Base-by-base conservation (phyloP, 2,888 invertebrate genomes). In the Heliconius ethilla region DNA sequence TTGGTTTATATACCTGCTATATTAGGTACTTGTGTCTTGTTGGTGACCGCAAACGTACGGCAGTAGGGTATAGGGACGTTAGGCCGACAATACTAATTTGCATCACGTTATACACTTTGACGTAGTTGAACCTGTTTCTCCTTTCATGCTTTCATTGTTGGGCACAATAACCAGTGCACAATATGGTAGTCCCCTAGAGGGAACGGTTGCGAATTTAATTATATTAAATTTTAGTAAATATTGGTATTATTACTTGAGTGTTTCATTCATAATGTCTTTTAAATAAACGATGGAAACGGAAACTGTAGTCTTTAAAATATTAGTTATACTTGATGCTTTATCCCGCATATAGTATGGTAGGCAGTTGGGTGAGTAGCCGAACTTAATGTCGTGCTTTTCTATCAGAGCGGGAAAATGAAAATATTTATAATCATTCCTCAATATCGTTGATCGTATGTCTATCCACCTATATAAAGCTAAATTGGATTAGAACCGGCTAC, bases 71-170 rank as follows among this genome's bases (percentile, higher is more conserved):
- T n/a, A 10, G 55, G 59, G 25, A 72, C 55, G 55, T 72, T n/a
- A 25, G 72, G 15, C 33, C 45, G 51, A 15, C 45, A 6, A 27
- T 45, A 70, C 18, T 59, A 72, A 72, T 72, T 72, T 72, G 25
- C 33, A 72, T 55, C 37, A 72, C 33, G 59, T 22, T 59, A 33
- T 59, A 72, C 55, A 59, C 72, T 72, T 29, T 72, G n/a, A 72
- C 55, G 70, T 72, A 27, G 51, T 70, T 27, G 59, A 72, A 72
- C 72, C 59, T 59, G 72, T 72, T 72, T 59, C 59, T 33, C 33
- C 55, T 55, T 33, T 72, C n/a, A 59, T 55, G 13, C 13, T 10
- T 22, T 29, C 70, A 70, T 70, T 70, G 55, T 70, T 29, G 33
- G 22, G 13, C 33, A 59, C 72, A 72, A 72, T 59, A 59, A 59